These are phyloP conservation scores for Microtus montanus DNA, from an alignment of 2,113 vertebrate genomes.

Conservation along the genomic window DNA sequence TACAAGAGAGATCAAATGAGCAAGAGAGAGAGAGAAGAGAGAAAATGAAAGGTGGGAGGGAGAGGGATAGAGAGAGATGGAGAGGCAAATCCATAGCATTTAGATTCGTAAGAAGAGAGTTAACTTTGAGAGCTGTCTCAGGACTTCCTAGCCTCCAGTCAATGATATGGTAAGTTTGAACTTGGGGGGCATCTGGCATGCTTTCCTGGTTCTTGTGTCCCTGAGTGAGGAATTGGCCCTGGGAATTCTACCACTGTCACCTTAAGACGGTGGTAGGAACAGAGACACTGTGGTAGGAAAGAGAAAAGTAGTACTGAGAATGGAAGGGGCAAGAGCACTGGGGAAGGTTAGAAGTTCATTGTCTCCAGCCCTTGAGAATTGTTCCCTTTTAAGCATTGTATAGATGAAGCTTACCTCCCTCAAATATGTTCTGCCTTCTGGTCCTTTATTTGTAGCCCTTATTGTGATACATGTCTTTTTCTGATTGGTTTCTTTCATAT, in stretches of 20 bases:
- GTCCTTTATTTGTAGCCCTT: not conserved
- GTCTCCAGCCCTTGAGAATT: not conserved
- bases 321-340: not conserved
- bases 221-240: not conserved
- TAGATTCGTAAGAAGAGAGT: not conserved
- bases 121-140: not conserved
- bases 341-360: not conserved
- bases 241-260: not conserved
- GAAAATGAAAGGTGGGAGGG: no score
- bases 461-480: not conserved
- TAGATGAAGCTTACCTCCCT: no score
- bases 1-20: not conserved
- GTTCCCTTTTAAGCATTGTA: not conserved
- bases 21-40: not conserved
- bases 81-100: not conserved
- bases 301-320: not conserved
- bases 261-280: not conserved
- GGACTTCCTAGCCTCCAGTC: not conserved
- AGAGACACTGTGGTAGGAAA: not conserved
- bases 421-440: not conserved
- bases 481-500: not conserved
- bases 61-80: not conserved
- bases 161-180: not conserved
- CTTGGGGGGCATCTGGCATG: not conserved
- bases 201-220: not conserved